phyloP scores from a whole-genome alignment of 2,888 invertebrate genomes.

The Leptopilina syphax region DNA sequence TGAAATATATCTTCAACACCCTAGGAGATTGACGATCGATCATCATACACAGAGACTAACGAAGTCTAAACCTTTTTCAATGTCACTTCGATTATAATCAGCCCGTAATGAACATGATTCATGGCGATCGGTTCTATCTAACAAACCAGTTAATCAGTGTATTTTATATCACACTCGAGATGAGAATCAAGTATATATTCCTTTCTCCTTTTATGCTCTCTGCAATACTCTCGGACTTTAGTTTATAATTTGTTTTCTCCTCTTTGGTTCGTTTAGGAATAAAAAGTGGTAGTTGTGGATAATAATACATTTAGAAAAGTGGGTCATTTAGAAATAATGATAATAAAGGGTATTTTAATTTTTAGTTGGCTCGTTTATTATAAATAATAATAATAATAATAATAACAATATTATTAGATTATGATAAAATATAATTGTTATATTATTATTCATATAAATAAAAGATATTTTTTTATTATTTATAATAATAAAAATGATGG shows the following conservation, averaged over 20 bases:
- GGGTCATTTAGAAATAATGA: too few species aligned
- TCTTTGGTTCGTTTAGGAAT: neutral
- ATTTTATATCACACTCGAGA: slow-evolving; percentile 12
- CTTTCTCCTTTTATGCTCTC: neutral
- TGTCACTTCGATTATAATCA: slow-evolving; percentile 25
- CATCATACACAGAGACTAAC: neutral
- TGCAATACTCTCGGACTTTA: neutral
- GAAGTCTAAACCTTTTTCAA: slow-evolving; percentile 29
- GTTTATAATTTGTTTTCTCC: neutral
- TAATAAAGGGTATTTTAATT: too few species aligned
- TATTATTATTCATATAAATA: too few species aligned
- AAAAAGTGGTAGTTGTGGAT: too few species aligned
- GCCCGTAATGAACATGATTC: slow-evolving; percentile 19
- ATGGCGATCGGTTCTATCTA: slow-evolving; percentile 1
- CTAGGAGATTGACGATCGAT: slow-evolving; percentile 12
- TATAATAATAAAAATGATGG: too few species aligned
- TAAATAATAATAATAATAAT: too few species aligned
- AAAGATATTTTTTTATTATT: too few species aligned
- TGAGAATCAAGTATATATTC: neutral
- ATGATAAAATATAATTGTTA: too few species aligned
- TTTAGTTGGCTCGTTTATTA: too few species aligned
- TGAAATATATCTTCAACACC: neutral
- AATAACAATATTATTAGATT: too few species aligned
- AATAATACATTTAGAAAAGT: too few species aligned
- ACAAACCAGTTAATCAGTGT: slow-evolving; percentile 26